These are phyloP conservation scores for Mechanitis mazaeus DNA, from an alignment of 2,888 invertebrate species.

Conservation along the genomic window DNA sequence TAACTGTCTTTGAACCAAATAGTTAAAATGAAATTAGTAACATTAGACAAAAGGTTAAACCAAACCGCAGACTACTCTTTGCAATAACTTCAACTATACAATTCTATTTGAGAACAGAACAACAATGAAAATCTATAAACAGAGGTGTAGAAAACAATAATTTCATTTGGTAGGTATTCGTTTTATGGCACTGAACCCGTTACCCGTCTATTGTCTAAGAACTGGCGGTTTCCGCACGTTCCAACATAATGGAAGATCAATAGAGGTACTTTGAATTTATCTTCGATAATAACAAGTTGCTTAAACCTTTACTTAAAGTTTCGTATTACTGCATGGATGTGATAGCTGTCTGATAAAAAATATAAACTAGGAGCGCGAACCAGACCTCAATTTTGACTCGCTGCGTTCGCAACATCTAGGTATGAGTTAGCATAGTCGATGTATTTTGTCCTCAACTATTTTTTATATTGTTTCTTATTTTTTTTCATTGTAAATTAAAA, in stretches of 20 bases:
- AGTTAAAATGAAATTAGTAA: too few species aligned
- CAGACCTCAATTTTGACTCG: too few species aligned
- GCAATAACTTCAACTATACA: slow-evolving; percentile 14
- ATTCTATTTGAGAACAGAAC: slow-evolving; percentile 32
- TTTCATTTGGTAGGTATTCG: slow-evolving; percentile 61
- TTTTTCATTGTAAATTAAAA: too few species aligned
- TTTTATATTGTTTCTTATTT: too few species aligned
- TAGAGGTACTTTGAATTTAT: slow-evolving; percentile 24
- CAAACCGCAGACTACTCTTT: not conserved
- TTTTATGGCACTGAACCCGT: slow-evolving; percentile 55
- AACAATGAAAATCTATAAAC: slow-evolving; percentile 45
- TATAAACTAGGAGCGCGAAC: too few species aligned
- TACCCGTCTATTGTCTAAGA: slow-evolving; percentile 55
- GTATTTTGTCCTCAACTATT: too few species aligned
- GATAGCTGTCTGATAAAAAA: too few species aligned
- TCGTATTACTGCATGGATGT: too few species aligned
- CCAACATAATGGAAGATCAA: slow-evolving; percentile 38
- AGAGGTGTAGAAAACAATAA: slow-evolving; percentile 59
- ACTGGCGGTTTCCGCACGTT: slow-evolving; percentile 45
- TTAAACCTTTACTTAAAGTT: too few species aligned
- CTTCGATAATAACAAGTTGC: slow-evolving; percentile 5
- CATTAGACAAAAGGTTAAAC: not conserved
- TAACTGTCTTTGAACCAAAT: too few species aligned
- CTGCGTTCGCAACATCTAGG: too few species aligned
- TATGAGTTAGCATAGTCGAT: too few species aligned